A percentile compares a stretch with the other conserved stretches of the same genome.
These are phyloP conservation scores for Acridotheres tristis DNA, from an alignment of 2,797 vertebrate genomes.

Conservation along the genomic window DNA sequence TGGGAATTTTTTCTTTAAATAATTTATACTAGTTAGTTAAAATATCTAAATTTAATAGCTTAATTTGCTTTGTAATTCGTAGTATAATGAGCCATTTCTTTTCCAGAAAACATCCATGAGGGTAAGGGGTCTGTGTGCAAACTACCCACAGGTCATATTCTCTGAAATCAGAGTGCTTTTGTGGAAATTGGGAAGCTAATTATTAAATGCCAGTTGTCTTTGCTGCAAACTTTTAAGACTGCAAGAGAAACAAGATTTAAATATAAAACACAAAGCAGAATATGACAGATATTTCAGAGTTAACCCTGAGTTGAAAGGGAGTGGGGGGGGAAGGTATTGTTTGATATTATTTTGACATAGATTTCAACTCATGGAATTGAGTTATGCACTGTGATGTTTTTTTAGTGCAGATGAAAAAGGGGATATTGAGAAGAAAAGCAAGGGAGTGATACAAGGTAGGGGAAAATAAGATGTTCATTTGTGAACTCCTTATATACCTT, in stretches of 20 bases:
- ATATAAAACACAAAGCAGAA: not conserved
- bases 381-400: not conserved
- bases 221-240: not conserved
- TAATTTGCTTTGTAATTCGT: conserved; percentile 22
- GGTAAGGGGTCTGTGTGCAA: not conserved
- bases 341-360: not conserved
- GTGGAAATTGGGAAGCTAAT: conserved; percentile 13
- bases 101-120: not conserved
- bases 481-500: not conserved
- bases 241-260: not conserved
- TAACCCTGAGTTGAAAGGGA: not conserved
- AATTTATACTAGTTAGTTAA: not conserved
- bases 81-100: not conserved
- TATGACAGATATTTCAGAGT: not conserved
- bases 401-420: not conserved
- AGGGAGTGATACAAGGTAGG: fast-evolving
- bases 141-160: not conserved
- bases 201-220: conserved; percentile 6
- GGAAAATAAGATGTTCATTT: not conserved
- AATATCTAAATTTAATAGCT: not conserved
- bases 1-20: not conserved
- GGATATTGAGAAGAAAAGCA: not conserved
- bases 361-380: not conserved
- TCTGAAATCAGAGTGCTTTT: not conserved
- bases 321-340: not conserved